These are phyloP conservation scores for Xyliphius kryptos DNA, from an alignment of 2,113 vertebrate species.

Conservation along the genomic window DNA sequence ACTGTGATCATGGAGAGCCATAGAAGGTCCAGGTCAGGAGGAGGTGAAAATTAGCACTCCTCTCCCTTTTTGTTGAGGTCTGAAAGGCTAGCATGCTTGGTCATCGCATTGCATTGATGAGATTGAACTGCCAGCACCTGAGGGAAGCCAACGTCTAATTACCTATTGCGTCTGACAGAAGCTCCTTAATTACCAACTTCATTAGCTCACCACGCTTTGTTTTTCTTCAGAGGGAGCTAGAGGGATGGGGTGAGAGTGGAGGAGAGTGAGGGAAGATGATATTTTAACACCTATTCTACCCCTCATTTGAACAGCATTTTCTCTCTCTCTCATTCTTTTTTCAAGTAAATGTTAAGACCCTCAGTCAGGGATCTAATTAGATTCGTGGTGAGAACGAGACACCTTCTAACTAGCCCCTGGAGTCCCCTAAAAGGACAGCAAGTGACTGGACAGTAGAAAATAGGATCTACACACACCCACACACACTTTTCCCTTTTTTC, in stretches of 20 bases:
- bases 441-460: slow-evolving; percentile 55
- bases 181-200: slow-evolving; percentile 84
- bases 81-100: slow-evolving; percentile 54
- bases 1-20: no score
- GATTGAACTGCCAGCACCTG: slow-evolving; percentile 72
- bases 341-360: slow-evolving; percentile 62
- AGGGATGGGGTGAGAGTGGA: slow-evolving; percentile 45
- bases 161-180: slow-evolving; percentile 83
- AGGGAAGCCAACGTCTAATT: slow-evolving; percentile 83
- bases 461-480: no score
- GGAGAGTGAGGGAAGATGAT: slow-evolving; percentile 57
- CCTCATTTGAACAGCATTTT: slow-evolving; percentile 32
- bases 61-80: slow-evolving; percentile 38
- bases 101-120: slow-evolving; percentile 67
- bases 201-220: slow-evolving; percentile 73
- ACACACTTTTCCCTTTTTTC: no score
- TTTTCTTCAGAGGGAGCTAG: slow-evolving; percentile 55
- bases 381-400: slow-evolving; percentile 70
- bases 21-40: slow-evolving; percentile 24
- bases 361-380: slow-evolving; percentile 83
- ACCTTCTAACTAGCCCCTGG: slow-evolving; percentile 73
- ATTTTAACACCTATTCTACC: slow-evolving; percentile 77
- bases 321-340: slow-evolving; percentile 31
- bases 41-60: slow-evolving; percentile 36
- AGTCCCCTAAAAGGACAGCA: slow-evolving; percentile 65